Evolutionary conservation across 2,113 vertebrate genomes (phyloP).

Genomic region (Heterocephalus glaber): DNA sequence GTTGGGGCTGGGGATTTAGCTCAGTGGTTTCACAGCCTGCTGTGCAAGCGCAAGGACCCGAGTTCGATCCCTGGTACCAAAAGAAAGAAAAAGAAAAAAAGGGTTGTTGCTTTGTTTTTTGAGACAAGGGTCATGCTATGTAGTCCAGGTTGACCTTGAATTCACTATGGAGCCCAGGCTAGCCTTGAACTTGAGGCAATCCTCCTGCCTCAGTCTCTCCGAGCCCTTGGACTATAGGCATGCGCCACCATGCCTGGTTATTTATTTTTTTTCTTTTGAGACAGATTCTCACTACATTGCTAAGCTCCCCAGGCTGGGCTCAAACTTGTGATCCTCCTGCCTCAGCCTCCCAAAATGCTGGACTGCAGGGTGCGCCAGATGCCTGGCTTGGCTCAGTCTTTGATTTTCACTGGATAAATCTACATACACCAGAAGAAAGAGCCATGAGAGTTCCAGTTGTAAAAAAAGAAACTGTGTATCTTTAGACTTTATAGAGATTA

Average conservation of each 20-base stretch:
- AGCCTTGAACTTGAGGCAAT: background rate
- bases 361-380: background rate
- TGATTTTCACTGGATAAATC: constrained; percentile 32
- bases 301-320: background rate
- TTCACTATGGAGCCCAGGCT: background rate
- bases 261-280: too few species aligned
- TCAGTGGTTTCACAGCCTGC: too few species aligned
- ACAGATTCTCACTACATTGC: too few species aligned
- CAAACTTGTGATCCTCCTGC: background rate
- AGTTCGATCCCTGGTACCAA: too few species aligned
- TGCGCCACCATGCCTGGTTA: background rate
- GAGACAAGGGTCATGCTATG: background rate
- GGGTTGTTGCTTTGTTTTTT: background rate
- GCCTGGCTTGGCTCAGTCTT: background rate
- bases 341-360: background rate
- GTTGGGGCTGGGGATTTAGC: too few species aligned
- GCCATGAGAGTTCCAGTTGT: background rate
- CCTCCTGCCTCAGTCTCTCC: background rate
- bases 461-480: background rate
- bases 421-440: background rate
- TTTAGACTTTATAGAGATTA: background rate
- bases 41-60: too few species aligned
- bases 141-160: background rate
- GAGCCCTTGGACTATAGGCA: too few species aligned
- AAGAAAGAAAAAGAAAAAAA: background rate